phyloP scores from a whole-genome alignment of 2,888 invertebrate species.

The Pyrrhosoma nymphula region DNA sequence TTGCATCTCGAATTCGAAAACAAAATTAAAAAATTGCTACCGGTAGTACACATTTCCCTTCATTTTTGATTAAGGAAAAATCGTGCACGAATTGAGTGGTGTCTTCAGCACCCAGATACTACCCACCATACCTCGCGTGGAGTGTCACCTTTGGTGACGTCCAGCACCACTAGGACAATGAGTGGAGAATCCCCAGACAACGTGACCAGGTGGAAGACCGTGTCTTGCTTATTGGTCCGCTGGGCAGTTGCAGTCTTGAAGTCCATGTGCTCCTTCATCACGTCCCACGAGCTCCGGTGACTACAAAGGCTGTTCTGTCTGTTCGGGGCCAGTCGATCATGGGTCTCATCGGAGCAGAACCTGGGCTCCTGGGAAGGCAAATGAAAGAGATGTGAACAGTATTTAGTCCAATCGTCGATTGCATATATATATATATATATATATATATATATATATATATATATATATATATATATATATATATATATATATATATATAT shows the following conservation, averaged over 20 bases:
- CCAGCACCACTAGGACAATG: not conserved
- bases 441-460: too few relatives aligned
- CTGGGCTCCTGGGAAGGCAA: not conserved
- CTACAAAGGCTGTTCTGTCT: not conserved
- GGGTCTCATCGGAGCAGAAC: not conserved
- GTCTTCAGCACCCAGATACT: too few relatives aligned
- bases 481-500: too few relatives aligned
- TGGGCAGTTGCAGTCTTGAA: not conserved
- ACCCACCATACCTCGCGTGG: not conserved
- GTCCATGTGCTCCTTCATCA: constrained; percentile 23
- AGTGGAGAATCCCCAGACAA: not conserved
- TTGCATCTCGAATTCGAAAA: too few relatives aligned
- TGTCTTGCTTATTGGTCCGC: not conserved
- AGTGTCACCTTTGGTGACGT: not conserved
- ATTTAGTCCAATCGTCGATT: too few relatives aligned
- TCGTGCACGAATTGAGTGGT: too few relatives aligned
- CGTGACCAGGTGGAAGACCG: not conserved
- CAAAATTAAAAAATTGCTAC: too few relatives aligned
- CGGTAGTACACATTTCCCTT: too few relatives aligned
- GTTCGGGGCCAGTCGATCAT: not conserved
- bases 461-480: too few relatives aligned
- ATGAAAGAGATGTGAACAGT: too few relatives aligned
- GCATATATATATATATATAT: too few relatives aligned
- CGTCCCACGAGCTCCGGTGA: constrained; percentile 3
- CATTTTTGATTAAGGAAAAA: too few relatives aligned